Percentiles rank a stretch among this genome's conserved stretches.
Evolutionary conservation across 1,140 invertebrate species (phyloP).

Genomic region (Elymnias hypermnestra): DNA sequence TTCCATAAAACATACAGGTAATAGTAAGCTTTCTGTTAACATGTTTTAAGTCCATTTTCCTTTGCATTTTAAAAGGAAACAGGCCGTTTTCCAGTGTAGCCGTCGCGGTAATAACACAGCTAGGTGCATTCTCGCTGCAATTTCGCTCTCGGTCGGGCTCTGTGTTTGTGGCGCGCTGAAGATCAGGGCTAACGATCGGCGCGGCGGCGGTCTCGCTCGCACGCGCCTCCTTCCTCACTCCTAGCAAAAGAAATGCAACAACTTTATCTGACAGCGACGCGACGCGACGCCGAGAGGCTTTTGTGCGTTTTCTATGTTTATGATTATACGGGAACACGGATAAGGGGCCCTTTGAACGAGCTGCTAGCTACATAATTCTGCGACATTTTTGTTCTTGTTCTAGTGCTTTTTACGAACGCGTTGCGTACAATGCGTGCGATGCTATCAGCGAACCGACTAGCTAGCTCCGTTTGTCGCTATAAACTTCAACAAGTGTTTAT

Average conservation of each 20-base stretch:
- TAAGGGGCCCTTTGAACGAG: conserved; percentile 68
- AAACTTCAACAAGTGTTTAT: not conserved
- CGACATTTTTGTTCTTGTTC: conserved; percentile 62
- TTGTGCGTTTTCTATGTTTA: conserved; percentile 74
- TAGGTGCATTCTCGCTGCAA: conserved; percentile 75
- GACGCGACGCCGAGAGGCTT: conserved; percentile 69
- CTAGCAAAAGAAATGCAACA: conserved; percentile 71
- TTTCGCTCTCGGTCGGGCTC: conserved; percentile 74
- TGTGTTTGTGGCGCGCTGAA: conserved; percentile 74
- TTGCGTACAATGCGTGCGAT: conserved; percentile 34
- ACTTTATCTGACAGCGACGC: conserved; percentile 71
- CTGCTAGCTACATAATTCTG: conserved; percentile 60
- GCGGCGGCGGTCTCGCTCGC: conserved; percentile 50
- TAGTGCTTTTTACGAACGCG: conserved; percentile 45
- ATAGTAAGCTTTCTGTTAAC: conserved; percentile 26
- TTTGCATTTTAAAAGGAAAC: conserved; percentile 26
- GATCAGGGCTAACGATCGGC: conserved; percentile 75
- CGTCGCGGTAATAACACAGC: conserved; percentile 65
- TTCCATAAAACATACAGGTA: conserved; percentile 31
- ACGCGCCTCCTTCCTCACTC: conserved; percentile 34
- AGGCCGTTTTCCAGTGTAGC: conserved; percentile 53
- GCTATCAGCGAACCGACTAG: conserved; percentile 24
- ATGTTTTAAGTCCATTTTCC: conserved; percentile 33
- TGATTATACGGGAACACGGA: conserved; percentile 72
- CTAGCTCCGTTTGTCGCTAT: conserved; percentile 13